These are phyloP conservation scores for Xenopus laevis DNA, from an alignment of 2,113 vertebrate species.

Conservation along the genomic window DNA sequence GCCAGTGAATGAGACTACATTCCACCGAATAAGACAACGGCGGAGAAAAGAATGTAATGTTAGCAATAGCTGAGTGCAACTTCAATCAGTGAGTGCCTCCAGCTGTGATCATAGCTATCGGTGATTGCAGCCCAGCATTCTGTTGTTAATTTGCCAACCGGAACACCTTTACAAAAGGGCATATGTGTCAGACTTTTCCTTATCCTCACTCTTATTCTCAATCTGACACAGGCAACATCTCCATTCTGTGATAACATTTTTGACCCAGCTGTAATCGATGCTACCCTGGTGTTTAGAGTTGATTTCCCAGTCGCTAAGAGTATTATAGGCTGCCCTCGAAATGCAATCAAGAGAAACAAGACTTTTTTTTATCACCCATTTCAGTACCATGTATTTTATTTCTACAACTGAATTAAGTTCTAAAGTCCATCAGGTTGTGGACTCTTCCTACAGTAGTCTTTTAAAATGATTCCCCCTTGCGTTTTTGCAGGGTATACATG, in stretches of 20 bases:
- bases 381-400: background rate
- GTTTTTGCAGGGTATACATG: no score
- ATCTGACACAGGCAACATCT: constrained; percentile 15
- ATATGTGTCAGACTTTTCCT: constrained; percentile 23
- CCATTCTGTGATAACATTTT: constrained; percentile 28
- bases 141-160: constrained; percentile 10
- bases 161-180: constrained; percentile 11
- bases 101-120: constrained; percentile 23
- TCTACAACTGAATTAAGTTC: no score
- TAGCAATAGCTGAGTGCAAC: constrained; percentile 5
- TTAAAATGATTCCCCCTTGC: no score
- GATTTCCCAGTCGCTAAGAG: constrained; percentile 16
- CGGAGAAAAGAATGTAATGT: constrained; percentile 5
- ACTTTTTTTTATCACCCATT: no score
- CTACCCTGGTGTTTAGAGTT: constrained; percentile 24
- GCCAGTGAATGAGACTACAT: no score
- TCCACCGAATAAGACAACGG: background rate
- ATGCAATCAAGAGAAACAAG: constrained; percentile 12
- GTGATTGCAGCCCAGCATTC: constrained; percentile 5
- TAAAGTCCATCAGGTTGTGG: no score
- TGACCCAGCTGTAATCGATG: constrained; percentile 21
- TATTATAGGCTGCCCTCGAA: constrained; percentile 4
- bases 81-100: constrained; percentile 27
- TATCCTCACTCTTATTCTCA: background rate
- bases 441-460: no score